Evolutionary conservation across 2,797 vertebrate genomes (phyloP), one percentile per base, ranked within the genome.

Genomic region (Aldrovandia affinis): DNA sequence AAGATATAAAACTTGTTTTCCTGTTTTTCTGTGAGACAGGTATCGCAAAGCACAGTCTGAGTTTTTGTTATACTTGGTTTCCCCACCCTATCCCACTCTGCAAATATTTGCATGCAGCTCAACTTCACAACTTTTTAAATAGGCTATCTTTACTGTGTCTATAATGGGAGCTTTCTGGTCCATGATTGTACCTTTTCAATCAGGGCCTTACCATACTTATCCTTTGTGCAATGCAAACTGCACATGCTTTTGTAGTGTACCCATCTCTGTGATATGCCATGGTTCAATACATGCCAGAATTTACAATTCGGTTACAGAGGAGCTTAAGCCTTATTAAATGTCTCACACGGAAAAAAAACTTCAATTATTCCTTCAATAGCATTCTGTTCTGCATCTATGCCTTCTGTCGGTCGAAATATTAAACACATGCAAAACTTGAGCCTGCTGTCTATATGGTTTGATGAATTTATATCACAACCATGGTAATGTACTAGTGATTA

Each of bases 111-210:
- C 87, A 87, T 88, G 87, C 83, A 39, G 75, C 81, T 85, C 83
- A 42, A 47, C 22, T 80, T 59, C 83, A 80, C 59, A 82, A 42
- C 52, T 57, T 68, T 57, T 68, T 14, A 81, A 82, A 84, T 28
- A 25, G 61, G 79, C 61, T 83, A 1, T 55, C 83, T 83, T 85
- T 83, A 78, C 70, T 81, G 55, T 85, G 78, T 82, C 82, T 63
- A 79, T 81, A 80, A 88, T 78, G 86, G 85, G 89, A 86, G 85
- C 83, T 88, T 87, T 87, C 87, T 87, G 86, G 84, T 89, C 86
- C 84, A 86, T 86, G 83, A 85, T 86, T 89, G 90, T 87, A 68
- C 84, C 36, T 78, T 79, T 82, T 81, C 73, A 87, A 81, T 47
- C 81, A 10, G 57, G 52, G 83, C 73, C 36, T 82, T 75, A n/a